phyloP scores from a whole-genome alignment of 2,113 vertebrate species.

The Ornithorhynchus anatinus region DNA sequence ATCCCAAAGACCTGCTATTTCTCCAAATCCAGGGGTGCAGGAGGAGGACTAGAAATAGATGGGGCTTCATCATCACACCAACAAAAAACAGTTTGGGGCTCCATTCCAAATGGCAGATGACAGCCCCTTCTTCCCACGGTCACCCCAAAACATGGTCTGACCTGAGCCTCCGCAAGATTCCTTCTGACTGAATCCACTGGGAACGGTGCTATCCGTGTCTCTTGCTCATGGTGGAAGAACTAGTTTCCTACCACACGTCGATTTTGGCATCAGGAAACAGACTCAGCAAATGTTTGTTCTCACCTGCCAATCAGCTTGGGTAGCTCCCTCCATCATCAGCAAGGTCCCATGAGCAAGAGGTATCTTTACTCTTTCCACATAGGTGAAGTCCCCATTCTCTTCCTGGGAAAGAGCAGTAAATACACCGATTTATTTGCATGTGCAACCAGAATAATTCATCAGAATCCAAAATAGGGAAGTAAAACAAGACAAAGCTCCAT shows the following conservation, averaged over 20 bases:
- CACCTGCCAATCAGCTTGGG: constrained; percentile 96
- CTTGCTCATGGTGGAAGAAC: not conserved
- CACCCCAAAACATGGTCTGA: not conserved
- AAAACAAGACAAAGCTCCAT: not conserved
- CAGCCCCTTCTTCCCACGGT: not conserved
- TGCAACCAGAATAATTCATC: not conserved
- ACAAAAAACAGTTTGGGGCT: not conserved
- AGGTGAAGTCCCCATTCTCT: constrained; percentile 86
- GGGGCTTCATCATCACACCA: not conserved
- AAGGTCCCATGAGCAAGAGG: constrained; percentile 88
- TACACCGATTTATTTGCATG: not conserved
- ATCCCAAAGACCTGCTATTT: not conserved
- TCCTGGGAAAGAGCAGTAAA: constrained; percentile 72
- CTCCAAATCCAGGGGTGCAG: not conserved
- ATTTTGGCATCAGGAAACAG: rapidly evolving
- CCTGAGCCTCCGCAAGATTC: too few species aligned
- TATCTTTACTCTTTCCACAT: constrained; percentile 79
- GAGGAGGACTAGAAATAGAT: not conserved
- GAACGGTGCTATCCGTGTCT: not conserved
- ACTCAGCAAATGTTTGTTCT: not conserved
- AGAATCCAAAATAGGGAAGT: not conserved
- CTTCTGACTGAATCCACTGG: not conserved
- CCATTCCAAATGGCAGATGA: not conserved
- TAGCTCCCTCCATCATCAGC: constrained; percentile 92
- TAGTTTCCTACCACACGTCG: not conserved